These are phyloP conservation scores for Molothrus aeneus DNA, from an alignment of 2,797 vertebrate genomes.

Conservation along the genomic window DNA sequence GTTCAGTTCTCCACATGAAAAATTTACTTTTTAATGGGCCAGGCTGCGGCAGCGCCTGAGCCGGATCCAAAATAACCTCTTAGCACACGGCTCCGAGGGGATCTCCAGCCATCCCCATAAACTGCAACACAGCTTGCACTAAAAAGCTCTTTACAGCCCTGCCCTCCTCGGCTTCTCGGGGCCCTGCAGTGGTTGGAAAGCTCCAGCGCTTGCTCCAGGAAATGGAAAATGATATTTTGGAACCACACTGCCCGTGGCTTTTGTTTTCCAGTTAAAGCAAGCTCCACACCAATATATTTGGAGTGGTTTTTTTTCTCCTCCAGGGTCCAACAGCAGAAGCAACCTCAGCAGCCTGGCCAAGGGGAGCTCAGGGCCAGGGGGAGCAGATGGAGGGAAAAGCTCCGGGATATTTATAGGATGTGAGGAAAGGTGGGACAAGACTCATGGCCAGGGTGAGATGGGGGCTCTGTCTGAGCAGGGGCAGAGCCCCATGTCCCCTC, in stretches of 20 bases:
- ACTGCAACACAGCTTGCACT: not conserved
- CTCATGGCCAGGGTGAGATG: fast-evolving
- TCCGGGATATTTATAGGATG: not conserved
- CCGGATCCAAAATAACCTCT: slow-evolving; percentile 18
- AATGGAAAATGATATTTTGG: not conserved
- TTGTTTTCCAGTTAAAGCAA: not conserved
- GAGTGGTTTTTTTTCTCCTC: not conserved
- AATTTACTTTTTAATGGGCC: slow-evolving; percentile 58
- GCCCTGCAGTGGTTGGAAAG: not conserved
- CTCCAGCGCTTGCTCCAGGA: not conserved
- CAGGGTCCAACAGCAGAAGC: not conserved
- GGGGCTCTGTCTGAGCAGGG: not conserved
- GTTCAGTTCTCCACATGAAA: slow-evolving; percentile 36
- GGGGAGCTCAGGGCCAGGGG: not conserved
- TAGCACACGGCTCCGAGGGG: slow-evolving; percentile 5
- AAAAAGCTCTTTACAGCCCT: not conserved
- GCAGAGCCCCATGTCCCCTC: not conserved
- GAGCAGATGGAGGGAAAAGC: not conserved
- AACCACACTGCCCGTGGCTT: not conserved
- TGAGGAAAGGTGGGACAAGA: not conserved
- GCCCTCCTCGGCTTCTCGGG: not conserved
- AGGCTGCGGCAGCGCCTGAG: not conserved
- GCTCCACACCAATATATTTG: not conserved
- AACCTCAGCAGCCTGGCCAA: not conserved
- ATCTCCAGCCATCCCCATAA: not conserved